Base-by-base conservation (phyloP, 1,140 invertebrate genomes). In the Cherax destructor region DNA sequence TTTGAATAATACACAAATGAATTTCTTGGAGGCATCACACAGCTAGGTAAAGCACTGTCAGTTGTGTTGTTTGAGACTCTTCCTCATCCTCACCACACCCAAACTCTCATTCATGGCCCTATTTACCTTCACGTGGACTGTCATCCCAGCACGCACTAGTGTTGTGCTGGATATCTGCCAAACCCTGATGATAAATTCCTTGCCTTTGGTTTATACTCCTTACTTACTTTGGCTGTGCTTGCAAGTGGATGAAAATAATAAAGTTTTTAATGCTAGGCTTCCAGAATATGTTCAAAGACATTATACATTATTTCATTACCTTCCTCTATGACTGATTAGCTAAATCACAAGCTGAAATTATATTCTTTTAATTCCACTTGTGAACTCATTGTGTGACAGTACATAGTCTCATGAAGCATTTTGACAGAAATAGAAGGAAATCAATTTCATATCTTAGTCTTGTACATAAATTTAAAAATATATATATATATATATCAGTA, bases 21-120 rank as follows among this genome's bases (percentile, higher is more conserved):
- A 74, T 52, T 86, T 86, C 72, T 30, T 86, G 84, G 74, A 52
- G 84, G 52, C 50, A 77, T 86, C 72, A 30, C 47, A 24, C 84
- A 76, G 41, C 47, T 80, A n/a, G 47, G 78, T 74, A 50, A 74
- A 74, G n/a, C 24, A 30, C 41, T 77, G 72, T 77, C 50, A 24
- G 11, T 41, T 74, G 84, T 59, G 72, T 86, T 49, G 84, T 86
- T 76, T 77, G 72, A 86, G 72, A 52, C 49, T 69, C 18, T 59
- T 30, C 49, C 52, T 77, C 30, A 50, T 74, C 50, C 24, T 47
- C 24, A 30, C 52, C 18, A 61, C 49, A 24, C 7, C 41, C 56
- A 65, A 21, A 11, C 24, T 61, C 18, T 56, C 80, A 52, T 61
- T 61, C 30, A 24, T 50, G 24, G 49, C 52, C 47, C 59, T 30